These are phyloP conservation scores for Timandra comae DNA, from an alignment of 2,888 invertebrate species.

Conservation along the genomic window DNA sequence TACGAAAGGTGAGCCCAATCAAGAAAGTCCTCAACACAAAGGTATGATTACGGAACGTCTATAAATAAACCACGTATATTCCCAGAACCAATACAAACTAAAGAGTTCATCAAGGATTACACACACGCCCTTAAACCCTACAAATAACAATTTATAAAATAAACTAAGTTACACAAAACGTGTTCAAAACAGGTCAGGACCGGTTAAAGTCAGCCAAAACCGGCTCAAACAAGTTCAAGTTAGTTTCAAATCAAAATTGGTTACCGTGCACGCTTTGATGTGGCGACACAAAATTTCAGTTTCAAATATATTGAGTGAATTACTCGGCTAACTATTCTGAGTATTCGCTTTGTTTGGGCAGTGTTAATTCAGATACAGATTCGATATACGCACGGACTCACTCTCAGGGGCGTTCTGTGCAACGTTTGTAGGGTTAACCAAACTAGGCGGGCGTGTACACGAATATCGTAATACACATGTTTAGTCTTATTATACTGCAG, in stretches of 20 bases:
- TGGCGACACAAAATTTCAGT: slow-evolving; percentile 30
- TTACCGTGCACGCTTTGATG: slow-evolving; percentile 35
- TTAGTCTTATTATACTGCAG: too few species aligned
- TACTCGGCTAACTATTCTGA: too few species aligned
- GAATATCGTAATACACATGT: too few species aligned
- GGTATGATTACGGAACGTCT: too few species aligned
- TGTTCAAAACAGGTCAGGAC: background rate
- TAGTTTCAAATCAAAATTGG: slow-evolving; percentile 26
- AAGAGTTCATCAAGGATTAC: too few species aligned
- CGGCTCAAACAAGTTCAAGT: slow-evolving; percentile 27
- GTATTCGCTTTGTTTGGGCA: slow-evolving; percentile 14
- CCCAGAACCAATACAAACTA: background rate
- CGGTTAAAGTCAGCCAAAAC: slow-evolving; percentile 22
- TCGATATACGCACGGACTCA: too few species aligned
- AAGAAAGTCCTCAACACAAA: too few species aligned
- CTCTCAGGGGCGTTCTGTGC: too few species aligned
- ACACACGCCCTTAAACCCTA: too few species aligned
- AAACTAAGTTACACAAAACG: background rate
- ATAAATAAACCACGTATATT: background rate
- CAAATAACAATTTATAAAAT: background rate
- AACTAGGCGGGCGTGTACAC: too few species aligned
- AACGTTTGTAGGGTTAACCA: too few species aligned
- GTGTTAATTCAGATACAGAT: background rate
- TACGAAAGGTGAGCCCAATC: too few species aligned
- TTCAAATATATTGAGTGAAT: slow-evolving; percentile 6